Base-by-base conservation (phyloP, 2,888 invertebrate genomes). In the Drosophila siamana region DNA sequence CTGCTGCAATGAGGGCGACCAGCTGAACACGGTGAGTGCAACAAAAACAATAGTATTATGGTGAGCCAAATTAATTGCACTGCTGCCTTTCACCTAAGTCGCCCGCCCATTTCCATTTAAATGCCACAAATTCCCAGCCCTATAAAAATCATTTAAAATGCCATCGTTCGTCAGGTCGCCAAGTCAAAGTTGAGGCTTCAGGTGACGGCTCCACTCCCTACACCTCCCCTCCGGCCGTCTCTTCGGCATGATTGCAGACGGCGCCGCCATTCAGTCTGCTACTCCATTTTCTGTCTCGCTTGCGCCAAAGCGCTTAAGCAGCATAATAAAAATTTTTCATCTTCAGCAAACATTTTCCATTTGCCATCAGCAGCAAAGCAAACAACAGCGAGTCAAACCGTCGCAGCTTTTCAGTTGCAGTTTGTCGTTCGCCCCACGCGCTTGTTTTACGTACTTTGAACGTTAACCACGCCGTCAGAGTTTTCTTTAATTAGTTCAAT, bases 351-450 rank as follows among this genome's bases (percentile, higher is more conserved):
- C 72, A 82, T 79, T 80, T 80, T 85, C 69, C 86, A 76, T 57
- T 68, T 71, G 66, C 61, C 63, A 71, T 33, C 74, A 50, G 38
- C 26, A 56, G 15, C n/a, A 9, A 11, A 16, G n/a, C 44, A 36
- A 43, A 19, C 26, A 55, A 22, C 7, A 1, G 54, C 54, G 28
- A n/a, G 33, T 11, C 33, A 13, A 11, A 22, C 36, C 26, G 55
- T 24, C 44, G 51, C 61, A 57, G 61, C 70, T 79, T 66, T 80
- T 85, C 80, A 85, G 85, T 85, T 85, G 85, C 89, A 85, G 67
- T 89, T 87, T 70, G 85, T 82, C 80, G 86, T 67, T 85, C 80
- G 73, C 61, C 46, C 69, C 74, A 68, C 80, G 71, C 83, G 80
- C 67, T 74, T 43, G 63, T 57, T 67, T 60, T 50, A 15, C 36